Evolutionary conservation across 2,888 invertebrate species (phyloP).

Genomic region (Latrodectus elegans): DNA sequence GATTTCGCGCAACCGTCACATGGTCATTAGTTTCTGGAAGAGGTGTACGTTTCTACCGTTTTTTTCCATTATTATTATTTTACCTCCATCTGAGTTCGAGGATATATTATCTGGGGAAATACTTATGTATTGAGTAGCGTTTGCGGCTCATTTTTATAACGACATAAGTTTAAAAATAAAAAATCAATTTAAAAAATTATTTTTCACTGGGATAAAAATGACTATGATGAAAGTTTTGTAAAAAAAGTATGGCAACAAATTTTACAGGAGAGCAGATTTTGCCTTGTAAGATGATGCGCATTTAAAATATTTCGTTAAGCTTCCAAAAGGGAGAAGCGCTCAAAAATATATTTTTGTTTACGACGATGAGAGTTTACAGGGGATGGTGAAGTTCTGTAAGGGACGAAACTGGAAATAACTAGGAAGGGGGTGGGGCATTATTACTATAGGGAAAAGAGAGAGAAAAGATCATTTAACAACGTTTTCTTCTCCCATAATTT

Average conservation of each 20-base stretch:
- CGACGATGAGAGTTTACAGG: conserved; percentile 33
- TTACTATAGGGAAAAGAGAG: conserved; percentile 45
- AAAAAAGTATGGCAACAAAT: conserved; percentile 17
- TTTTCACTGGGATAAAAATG: conserved; percentile 11
- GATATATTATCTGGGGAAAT: conserved; percentile 66
- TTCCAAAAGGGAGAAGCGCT: conserved; percentile 10
- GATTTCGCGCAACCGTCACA: conserved; percentile 67
- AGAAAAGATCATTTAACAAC: conserved; percentile 41
- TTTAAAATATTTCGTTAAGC: conserved; percentile 64
- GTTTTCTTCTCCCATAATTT: conserved; percentile 51
- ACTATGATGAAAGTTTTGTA: conserved; percentile 51
- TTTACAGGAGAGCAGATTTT: conserved; percentile 25
- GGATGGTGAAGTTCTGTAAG: conserved; percentile 4
- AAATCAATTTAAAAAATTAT: background rate
- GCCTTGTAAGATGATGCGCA: conserved; percentile 49
- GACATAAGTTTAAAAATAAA: conserved; percentile 2
- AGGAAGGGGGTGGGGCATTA: conserved; percentile 3
- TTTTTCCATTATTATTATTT: conserved; percentile 39
- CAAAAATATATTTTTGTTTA: conserved; percentile 39
- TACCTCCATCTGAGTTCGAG: conserved; percentile 25
- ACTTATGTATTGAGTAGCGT: conserved; percentile 60
- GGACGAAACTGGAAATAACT: conserved; percentile 26
- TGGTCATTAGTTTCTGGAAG: conserved; percentile 63
- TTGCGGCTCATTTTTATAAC: conserved; percentile 56
- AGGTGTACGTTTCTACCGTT: conserved; percentile 56